These are phyloP conservation scores for Megamerina dolium DNA, from an alignment of 2,888 invertebrate genomes.

Conservation along the genomic window DNA sequence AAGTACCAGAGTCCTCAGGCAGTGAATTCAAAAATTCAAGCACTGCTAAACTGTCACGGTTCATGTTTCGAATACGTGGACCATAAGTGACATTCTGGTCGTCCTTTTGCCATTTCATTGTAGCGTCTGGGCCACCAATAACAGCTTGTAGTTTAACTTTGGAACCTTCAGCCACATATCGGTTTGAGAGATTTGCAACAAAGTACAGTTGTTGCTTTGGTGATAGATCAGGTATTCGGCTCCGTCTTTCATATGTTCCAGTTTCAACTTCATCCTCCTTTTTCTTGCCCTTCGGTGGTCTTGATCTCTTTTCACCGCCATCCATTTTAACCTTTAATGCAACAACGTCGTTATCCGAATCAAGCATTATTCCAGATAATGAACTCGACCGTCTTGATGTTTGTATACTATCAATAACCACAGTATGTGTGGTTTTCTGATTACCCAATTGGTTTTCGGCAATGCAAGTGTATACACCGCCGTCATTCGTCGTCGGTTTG, in stretches of 20 bases:
- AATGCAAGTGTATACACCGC: slow-evolving; percentile 49
- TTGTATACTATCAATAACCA: slow-evolving; percentile 50
- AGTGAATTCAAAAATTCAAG: slow-evolving; percentile 65
- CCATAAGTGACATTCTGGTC: slow-evolving; percentile 50
- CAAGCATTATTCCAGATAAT: slow-evolving; percentile 35
- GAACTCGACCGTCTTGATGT: slow-evolving; percentile 44
- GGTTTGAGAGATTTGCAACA: slow-evolving; percentile 43
- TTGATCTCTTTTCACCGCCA: slow-evolving; percentile 12
- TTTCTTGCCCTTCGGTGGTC: slow-evolving; percentile 32
- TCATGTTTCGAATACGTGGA: slow-evolving; percentile 43
- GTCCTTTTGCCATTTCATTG: slow-evolving; percentile 71
- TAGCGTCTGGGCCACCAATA: slow-evolving; percentile 66
- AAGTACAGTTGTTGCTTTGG: slow-evolving; percentile 51
- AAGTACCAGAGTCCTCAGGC: slow-evolving; percentile 70
- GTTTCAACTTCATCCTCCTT: slow-evolving; percentile 37
- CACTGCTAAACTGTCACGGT: slow-evolving; percentile 62
- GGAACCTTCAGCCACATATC: slow-evolving; percentile 56
- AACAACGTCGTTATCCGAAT: slow-evolving; percentile 25
- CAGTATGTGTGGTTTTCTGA: slow-evolving; percentile 66
- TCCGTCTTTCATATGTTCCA: slow-evolving; percentile 55
- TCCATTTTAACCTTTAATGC: not conserved
- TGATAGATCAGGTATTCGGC: slow-evolving; percentile 41
- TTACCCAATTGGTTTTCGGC: slow-evolving; percentile 69
- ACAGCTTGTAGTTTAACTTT: slow-evolving; percentile 75
- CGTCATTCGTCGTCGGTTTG: slow-evolving; percentile 60